Evolutionary conservation across 2,888 invertebrate genomes (phyloP).

Genomic region (Buathra laborator): DNA sequence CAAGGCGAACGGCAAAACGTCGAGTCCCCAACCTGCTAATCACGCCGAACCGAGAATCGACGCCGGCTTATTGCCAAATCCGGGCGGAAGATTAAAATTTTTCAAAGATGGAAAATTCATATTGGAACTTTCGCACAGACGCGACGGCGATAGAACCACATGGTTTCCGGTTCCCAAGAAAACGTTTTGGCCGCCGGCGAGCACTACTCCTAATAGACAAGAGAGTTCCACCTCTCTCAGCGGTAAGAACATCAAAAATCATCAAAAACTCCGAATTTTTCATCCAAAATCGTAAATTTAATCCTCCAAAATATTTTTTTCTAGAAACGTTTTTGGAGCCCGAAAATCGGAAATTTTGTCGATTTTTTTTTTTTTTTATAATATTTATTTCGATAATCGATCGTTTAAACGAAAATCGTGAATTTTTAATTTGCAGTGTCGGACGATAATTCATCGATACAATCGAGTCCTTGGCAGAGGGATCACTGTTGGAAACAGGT

Average conservation of each 20-base stretch:
- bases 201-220: conserved; percentile 89
- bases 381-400: neutral
- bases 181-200: conserved; percentile 94
- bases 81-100: conserved; percentile 92
- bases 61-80: conserved; percentile 81
- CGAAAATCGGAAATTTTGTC: neutral
- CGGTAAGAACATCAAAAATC: conserved; percentile 86
- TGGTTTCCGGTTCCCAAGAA: conserved; percentile 97
- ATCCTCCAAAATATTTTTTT: neutral
- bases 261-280: neutral
- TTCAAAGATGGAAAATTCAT: conserved; percentile 97
- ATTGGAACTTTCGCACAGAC: conserved; percentile 92
- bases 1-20: conserved; percentile 84
- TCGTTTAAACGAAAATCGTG: neutral
- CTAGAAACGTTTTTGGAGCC: too few species aligned
- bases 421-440: conserved; percentile 87
- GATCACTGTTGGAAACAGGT: conserved; percentile 96
- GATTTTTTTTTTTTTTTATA: neutral
- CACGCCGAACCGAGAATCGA: conserved; percentile 82
- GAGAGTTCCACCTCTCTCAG: conserved; percentile 93
- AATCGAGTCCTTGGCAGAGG: conserved; percentile 96
- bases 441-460: conserved; percentile 96
- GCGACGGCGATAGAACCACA: conserved; percentile 92
- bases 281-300: neutral
- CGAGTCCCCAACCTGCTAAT: conserved; percentile 78